Conservation (phyloP, 2,113 vertebrate genomes). For the Bos indicus region DNA sequence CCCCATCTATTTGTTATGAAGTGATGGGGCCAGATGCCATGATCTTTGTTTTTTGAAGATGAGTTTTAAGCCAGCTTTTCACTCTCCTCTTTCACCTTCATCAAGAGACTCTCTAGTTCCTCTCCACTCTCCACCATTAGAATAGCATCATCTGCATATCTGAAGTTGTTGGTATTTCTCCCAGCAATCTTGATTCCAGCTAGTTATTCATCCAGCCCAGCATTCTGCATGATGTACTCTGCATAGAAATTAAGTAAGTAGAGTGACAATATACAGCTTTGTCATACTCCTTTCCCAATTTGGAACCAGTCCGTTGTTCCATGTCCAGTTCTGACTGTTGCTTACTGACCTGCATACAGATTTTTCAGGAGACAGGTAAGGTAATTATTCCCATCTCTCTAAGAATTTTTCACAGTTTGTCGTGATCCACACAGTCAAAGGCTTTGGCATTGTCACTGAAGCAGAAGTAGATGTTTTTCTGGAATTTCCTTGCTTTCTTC, state of each 20-base stretch:
- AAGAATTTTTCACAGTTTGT: not conserved
- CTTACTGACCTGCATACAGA: not conserved
- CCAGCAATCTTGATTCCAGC: not conserved
- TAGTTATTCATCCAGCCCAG: not conserved
- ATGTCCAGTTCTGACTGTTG: not conserved
- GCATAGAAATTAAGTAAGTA: not conserved
- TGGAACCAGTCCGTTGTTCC: not conserved
- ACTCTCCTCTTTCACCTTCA: not conserved
- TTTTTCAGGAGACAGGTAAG: not conserved
- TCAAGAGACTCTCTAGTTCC: not conserved
- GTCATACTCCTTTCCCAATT: not conserved
- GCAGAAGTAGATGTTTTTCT: not conserved
- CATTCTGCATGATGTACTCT: not conserved
- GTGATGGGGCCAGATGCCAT: not conserved
- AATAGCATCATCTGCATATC: not conserved
- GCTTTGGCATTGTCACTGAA: not conserved
- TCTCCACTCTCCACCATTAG: not conserved
- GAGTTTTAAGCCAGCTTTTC: not conserved
- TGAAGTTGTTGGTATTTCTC: not conserved
- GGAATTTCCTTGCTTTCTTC: not conserved
- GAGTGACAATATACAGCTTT: not conserved
- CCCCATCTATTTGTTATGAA: not conserved
- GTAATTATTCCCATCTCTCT: not conserved
- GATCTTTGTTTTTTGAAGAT: not conserved
- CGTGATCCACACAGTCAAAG: not conserved